Evolutionary conservation across 1,140 invertebrate genomes (phyloP).

Genomic region (Triops longicaudatus): DNA sequence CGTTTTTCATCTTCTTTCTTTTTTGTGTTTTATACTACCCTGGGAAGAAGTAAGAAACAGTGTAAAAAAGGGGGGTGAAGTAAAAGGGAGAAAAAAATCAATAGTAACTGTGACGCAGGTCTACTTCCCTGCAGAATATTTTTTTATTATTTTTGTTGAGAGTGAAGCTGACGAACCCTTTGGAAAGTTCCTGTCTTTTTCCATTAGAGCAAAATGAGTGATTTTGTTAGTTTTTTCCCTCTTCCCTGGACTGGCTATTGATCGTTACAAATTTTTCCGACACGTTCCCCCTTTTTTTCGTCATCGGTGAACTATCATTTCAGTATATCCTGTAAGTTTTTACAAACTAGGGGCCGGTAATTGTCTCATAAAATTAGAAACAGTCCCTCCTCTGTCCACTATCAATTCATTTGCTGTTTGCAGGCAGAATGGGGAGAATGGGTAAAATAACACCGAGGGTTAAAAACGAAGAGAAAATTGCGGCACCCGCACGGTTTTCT

Average conservation of each 20-base stretch:
- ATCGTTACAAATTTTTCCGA: background rate
- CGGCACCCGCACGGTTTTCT: too few species aligned
- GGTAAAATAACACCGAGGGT: background rate
- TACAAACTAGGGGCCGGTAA: background rate
- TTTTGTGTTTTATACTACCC: background rate
- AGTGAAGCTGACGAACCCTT: too few species aligned
- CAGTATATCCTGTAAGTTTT: background rate
- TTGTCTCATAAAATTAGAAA: conserved; percentile 12
- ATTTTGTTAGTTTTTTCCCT: background rate
- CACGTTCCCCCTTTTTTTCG: background rate
- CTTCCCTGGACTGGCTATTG: background rate
- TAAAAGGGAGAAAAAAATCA: conserved; percentile 12
- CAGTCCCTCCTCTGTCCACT: background rate
- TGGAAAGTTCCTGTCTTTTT: background rate
- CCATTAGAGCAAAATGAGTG: background rate
- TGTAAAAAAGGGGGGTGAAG: conserved; percentile 5
- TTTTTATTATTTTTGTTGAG: too few species aligned
- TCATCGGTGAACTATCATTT: background rate
- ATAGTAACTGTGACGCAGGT: background rate
- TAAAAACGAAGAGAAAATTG: background rate
- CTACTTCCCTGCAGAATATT: background rate
- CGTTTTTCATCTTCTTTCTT: background rate
- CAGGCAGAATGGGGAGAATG: background rate
- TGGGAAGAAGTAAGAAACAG: background rate
- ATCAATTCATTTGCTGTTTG: background rate